These are phyloP conservation scores for Simalia tracyae DNA, from an alignment of 2,797 vertebrate species.

Conservation along the genomic window DNA sequence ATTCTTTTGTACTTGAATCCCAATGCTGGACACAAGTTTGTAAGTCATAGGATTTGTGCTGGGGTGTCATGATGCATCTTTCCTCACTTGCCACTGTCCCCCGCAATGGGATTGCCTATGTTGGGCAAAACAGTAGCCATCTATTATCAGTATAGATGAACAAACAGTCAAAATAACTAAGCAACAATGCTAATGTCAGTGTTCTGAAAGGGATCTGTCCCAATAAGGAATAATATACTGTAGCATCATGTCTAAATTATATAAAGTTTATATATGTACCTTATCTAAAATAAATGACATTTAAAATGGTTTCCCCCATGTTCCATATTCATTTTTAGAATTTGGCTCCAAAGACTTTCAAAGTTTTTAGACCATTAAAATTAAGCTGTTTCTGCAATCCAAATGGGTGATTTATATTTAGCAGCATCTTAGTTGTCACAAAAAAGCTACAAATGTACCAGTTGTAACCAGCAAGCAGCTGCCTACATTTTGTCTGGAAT, in stretches of 20 bases:
- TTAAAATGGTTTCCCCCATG: not conserved
- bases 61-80: no score
- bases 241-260: slow-evolving; percentile 45
- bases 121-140: no score
- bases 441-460: not conserved
- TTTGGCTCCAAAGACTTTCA: slow-evolving; percentile 16
- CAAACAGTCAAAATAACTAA: not conserved
- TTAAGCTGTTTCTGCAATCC: not conserved
- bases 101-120: no score
- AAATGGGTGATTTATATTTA: not conserved
- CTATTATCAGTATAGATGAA: no score
- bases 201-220: not conserved
- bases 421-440: not conserved
- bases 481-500: not conserved
- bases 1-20: no score
- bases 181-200: not conserved
- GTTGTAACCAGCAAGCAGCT: not conserved
- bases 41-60: no score
- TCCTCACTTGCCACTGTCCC: no score
- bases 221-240: slow-evolving; percentile 43
- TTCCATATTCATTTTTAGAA: slow-evolving; percentile 16
- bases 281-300: not conserved
- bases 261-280: no score
- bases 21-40: no score
- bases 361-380: not conserved